Evolutionary conservation across 2,888 invertebrate genomes (phyloP), one percentile per base, ranked within the genome.

Genomic region (Parelbella ahira): DNA sequence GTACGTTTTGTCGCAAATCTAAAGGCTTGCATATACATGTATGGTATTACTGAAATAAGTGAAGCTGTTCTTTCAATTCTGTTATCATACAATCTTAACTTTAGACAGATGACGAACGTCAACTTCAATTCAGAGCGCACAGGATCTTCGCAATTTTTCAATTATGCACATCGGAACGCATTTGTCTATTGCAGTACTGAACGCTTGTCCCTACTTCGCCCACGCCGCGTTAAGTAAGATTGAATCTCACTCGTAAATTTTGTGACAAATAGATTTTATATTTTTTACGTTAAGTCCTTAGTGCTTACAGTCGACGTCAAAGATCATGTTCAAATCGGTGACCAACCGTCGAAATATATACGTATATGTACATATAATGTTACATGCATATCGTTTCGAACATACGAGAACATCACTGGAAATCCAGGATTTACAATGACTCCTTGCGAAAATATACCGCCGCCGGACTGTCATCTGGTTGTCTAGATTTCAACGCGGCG

Each of bases 101-200:
- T 33, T 41, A 33, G 27, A 33, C 27, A 41, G 27, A 33, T 33
- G 41, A 20, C 27, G 27, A 33, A 33, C 33, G 33, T 41, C 41
- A 41, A 33, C 33, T 27, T 33, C 13, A 27, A 41, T 41, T 33
- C 33, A 33, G 27, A 41, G 32, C 33, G 33, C 25, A 20, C 41
- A 41, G 41, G 41, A 41, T 41, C 19, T 27, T 25, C 33, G 41
- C 41, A 41, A 41, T 41, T 41, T 41, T 41, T 41, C 41, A 41
- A 41, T 41, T 41, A 41, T 41, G 41, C 41, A 41, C 32, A 41
- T 41, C 41, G 27, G 41, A 33, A 41, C 41, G 41, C 41, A 41
- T 33, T 41, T 41, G 41, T 41, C 41, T 41, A 41, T 41, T 41
- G 33, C 33, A 41, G 25, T 33, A 21, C 41, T 41, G 27, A 32